Evolutionary conservation across 2,888 invertebrate species (phyloP).

Genomic region (Tipula unca): DNA sequence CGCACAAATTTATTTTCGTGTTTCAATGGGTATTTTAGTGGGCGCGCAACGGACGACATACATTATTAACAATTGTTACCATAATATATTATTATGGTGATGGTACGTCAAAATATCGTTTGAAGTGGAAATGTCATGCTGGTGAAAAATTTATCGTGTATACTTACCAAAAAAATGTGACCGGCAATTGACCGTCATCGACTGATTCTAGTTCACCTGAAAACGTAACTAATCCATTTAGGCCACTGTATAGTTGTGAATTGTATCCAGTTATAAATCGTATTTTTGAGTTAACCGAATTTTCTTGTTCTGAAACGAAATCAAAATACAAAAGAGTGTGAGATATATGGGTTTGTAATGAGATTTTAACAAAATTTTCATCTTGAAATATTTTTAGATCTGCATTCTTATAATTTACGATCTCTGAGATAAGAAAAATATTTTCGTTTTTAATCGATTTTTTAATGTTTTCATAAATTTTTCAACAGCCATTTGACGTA

Average conservation of each 20-base stretch:
- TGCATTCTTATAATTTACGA: not conserved
- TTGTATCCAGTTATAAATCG: slow-evolving; percentile 2
- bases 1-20: not conserved
- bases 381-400: not conserved
- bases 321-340: not conserved
- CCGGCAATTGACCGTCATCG: slow-evolving; percentile 35
- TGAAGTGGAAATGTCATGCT: not conserved
- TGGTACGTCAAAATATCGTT: not conserved
- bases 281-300: not conserved
- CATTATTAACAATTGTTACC: not conserved
- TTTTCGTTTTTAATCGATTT: not conserved
- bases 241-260: slow-evolving; percentile 2
- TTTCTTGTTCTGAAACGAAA: not conserved
- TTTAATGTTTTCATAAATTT: not conserved
- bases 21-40: not conserved
- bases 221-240: not conserved
- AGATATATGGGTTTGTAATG: no score
- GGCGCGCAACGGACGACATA: not conserved
- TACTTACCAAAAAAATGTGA: slow-evolving; percentile 31
- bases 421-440: not conserved
- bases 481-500: not conserved
- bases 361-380: not conserved
- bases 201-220: not conserved
- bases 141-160: not conserved
- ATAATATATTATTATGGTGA: not conserved